Percentiles rank a stretch among this genome's conserved stretches.
These are phyloP conservation scores for Drosophila nikananu DNA, from an alignment of 1,140 invertebrate genomes.

Conservation along the genomic window DNA sequence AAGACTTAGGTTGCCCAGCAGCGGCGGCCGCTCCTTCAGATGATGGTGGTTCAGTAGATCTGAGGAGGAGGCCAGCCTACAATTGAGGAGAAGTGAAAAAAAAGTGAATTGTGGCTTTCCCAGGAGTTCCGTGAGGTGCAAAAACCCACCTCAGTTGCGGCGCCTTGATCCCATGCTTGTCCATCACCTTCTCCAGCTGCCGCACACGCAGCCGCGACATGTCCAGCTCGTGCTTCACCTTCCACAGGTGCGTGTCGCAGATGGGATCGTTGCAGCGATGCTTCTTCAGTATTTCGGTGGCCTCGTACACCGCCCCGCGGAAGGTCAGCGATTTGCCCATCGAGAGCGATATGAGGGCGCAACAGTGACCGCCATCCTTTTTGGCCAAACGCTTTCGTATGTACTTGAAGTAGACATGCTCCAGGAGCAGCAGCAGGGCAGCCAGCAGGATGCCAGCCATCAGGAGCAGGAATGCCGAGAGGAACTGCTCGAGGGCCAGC, in stretches of 20 bases:
- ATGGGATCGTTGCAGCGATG: slow-evolving; percentile 92
- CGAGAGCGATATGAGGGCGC: slow-evolving; percentile 94
- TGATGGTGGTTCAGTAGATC: slow-evolving; percentile 84
- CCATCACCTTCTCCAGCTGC: slow-evolving; percentile 93
- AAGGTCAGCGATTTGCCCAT: slow-evolving; percentile 94
- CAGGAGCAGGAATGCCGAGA: slow-evolving; percentile 97
- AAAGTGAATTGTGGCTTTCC: not conserved
- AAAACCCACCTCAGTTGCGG: slow-evolving; percentile 87
- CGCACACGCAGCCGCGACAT: slow-evolving; percentile 93
- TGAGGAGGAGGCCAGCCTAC: slow-evolving; percentile 84
- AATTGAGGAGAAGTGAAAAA: not conserved
- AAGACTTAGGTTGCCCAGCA: slow-evolving; percentile 83
- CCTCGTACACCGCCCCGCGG: slow-evolving; percentile 95
- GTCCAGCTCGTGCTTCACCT: slow-evolving; percentile 95
- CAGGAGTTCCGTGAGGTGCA: too few species aligned
- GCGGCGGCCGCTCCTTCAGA: slow-evolving; percentile 80
- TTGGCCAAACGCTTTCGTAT: slow-evolving; percentile 94
- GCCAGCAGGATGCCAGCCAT: slow-evolving; percentile 97
- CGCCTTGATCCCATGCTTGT: slow-evolving; percentile 91
- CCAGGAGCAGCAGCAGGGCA: slow-evolving; percentile 93
- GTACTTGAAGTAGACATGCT: slow-evolving; percentile 98
- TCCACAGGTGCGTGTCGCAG: slow-evolving; percentile 94
- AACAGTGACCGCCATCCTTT: slow-evolving; percentile 94
- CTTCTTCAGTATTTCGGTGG: slow-evolving; percentile 87
- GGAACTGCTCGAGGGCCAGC: slow-evolving; percentile 97